phyloP scores from a whole-genome alignment of 2,113 vertebrate genomes.

The Nymphicus hollandicus region DNA sequence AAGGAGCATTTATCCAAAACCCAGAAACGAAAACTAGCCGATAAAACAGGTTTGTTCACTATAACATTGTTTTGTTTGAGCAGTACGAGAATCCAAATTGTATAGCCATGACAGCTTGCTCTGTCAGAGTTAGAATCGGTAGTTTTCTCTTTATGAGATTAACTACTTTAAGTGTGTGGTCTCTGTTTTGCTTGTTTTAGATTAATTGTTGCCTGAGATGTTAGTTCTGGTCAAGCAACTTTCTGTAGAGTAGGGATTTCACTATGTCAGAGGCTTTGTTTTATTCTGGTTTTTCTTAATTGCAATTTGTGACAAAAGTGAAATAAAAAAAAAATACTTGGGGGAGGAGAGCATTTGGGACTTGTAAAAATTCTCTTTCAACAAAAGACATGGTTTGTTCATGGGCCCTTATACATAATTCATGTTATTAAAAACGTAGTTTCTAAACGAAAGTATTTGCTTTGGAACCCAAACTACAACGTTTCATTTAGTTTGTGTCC shows the following conservation, averaged over 20 bases:
- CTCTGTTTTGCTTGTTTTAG: background rate
- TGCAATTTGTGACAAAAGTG: background rate
- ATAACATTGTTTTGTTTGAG: background rate
- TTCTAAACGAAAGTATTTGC: background rate
- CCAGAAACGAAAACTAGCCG: conserved; percentile 91
- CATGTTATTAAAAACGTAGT: background rate
- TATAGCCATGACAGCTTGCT: background rate
- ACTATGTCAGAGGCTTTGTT: background rate
- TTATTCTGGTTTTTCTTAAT: background rate
- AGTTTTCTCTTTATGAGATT: background rate
- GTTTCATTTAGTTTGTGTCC: background rate
- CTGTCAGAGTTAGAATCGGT: background rate
- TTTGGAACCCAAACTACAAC: background rate
- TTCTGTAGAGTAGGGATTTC: background rate
- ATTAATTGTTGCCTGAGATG: background rate
- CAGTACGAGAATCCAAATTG: background rate
- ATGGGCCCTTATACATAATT: background rate
- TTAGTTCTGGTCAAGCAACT: background rate
- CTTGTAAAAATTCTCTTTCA: background rate
- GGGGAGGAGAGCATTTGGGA: background rate
- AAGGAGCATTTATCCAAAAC: conserved; percentile 97
- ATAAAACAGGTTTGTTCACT: conserved; percentile 84
- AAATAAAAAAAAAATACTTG: background rate
- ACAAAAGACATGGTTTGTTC: background rate
- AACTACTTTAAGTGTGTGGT: background rate